Base-by-base conservation (phyloP, 2,797 vertebrate species). In the Sciurus vulgaris region DNA sequence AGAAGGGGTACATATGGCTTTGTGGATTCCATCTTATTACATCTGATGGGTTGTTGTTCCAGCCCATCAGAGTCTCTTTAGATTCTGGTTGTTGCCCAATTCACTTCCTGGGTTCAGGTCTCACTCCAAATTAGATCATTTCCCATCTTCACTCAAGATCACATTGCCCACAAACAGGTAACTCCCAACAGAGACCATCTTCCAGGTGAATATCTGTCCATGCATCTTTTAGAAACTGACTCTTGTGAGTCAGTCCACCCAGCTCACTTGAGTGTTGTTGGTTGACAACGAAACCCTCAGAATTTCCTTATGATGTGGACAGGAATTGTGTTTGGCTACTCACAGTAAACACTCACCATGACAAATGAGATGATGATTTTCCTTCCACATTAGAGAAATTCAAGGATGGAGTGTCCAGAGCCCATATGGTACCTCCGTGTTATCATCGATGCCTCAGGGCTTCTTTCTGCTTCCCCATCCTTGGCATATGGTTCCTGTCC, bases 321-420 rank as follows among this genome's bases (percentile, higher is more conserved):
- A 76, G 41, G 20, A 26, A 28, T 51, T 56, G 3, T 5, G 22
- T 67, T 28, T 26, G 17, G 44, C 26, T 65, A 12, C 44, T 89
- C 44, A 22, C 0, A 70, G 28, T 2, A 41, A 12, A 85, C 2
- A 22, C 54, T 51, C 26, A 33, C 87, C 82, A 92, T n/a, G 56
- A 78, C 24, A 51, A 63, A 81, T 17, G 22, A 35, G 18, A 11
- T 22, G 44, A 54, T 54, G 33, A 61, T 47, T 41, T 79, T 86
- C 70, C 85, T 92, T 59, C 83, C 28, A 74, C 17, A 7, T 47
- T 59, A 70, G 78, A 86, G 63, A 69, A 65, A 65, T 74, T 51
- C 82, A 76, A 33, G 44, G 33, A 28, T 24, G 85, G 41, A 54
- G 22, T 51, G 77, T 83, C 8, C 38, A 72, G 67, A 33, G 61